Evolutionary conservation across 2,113 vertebrate species (phyloP).

Genomic region (Etheostoma spectabile): DNA sequence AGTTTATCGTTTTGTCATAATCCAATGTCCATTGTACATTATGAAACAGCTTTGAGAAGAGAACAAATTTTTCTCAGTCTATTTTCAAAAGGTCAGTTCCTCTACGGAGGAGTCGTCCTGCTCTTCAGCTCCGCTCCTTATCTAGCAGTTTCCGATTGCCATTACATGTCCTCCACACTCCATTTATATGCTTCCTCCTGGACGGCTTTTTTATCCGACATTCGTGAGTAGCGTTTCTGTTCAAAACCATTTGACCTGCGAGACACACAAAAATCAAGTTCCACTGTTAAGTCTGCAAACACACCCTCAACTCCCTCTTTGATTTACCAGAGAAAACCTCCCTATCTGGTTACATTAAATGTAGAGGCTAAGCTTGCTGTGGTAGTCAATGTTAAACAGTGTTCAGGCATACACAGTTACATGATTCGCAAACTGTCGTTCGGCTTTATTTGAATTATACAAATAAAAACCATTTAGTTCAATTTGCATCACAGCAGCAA

Average conservation of each 20-base stretch:
- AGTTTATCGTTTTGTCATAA: neutral
- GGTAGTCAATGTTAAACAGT: too few relatives aligned
- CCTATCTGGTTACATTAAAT: neutral
- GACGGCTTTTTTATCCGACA: constrained; percentile 90
- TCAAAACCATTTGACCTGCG: constrained; percentile 96
- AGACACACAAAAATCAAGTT: constrained; percentile 11
- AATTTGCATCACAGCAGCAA: too few relatives aligned
- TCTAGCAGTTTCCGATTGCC: neutral
- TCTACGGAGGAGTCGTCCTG: neutral
- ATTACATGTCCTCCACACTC: constrained; percentile 97
- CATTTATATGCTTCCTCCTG: constrained; percentile 96
- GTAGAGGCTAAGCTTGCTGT: too few relatives aligned
- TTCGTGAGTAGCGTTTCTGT: constrained; percentile 90
- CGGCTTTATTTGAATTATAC: too few relatives aligned
- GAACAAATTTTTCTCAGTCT: neutral
- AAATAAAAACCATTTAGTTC: too few relatives aligned
- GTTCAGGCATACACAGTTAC: too few relatives aligned
- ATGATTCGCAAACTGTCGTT: too few relatives aligned
- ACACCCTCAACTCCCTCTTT: neutral
- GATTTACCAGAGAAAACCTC: neutral
- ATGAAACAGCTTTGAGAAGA: constrained; percentile 18
- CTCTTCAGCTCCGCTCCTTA: neutral
- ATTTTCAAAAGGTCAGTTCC: constrained; percentile 9
- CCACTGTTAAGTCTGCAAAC: neutral
- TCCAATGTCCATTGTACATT: constrained; percentile 11